These are phyloP conservation scores for Daktulosphaira vitifoliae DNA, from an alignment of 1,140 invertebrate genomes.

Conservation along the genomic window DNA sequence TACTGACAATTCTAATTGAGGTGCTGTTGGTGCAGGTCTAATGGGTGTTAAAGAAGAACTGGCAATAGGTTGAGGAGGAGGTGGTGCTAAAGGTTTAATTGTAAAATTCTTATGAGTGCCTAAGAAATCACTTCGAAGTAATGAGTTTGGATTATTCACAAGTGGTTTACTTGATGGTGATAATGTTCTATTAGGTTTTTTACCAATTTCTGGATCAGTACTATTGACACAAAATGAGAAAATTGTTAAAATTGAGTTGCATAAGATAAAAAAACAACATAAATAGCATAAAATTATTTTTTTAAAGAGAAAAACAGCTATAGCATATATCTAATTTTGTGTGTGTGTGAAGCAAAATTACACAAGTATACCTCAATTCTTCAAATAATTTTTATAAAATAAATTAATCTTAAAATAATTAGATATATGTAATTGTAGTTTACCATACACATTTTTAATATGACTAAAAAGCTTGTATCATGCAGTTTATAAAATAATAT, in stretches of 20 bases:
- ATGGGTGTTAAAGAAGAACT: not conserved
- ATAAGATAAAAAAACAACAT: not conserved
- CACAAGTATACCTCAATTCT: too few species aligned
- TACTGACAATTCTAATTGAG: not conserved
- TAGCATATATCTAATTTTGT: too few species aligned
- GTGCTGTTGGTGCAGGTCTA: conserved; percentile 11
- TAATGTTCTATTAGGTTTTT: not conserved
- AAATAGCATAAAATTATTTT: too few species aligned
- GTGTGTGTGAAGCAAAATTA: too few species aligned
- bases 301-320: too few species aligned
- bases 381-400: too few species aligned
- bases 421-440: too few species aligned
- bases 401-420: too few species aligned
- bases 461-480: too few species aligned
- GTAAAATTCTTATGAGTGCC: conserved; percentile 79
- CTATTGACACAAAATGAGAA: conserved; percentile 8
- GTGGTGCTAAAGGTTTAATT: conserved; percentile 52
- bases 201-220: conserved; percentile 6
- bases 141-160: not conserved
- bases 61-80: conserved; percentile 42
- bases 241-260: not conserved
- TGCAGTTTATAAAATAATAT: too few species aligned
- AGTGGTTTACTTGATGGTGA: not conserved
- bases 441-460: too few species aligned
- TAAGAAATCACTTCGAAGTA: conserved; percentile 50